A percentile compares a stretch with the other conserved stretches of the same genome.
phyloP scores from a whole-genome alignment of 2,797 vertebrate species.

The Helicolenus hilgendorfi region DNA sequence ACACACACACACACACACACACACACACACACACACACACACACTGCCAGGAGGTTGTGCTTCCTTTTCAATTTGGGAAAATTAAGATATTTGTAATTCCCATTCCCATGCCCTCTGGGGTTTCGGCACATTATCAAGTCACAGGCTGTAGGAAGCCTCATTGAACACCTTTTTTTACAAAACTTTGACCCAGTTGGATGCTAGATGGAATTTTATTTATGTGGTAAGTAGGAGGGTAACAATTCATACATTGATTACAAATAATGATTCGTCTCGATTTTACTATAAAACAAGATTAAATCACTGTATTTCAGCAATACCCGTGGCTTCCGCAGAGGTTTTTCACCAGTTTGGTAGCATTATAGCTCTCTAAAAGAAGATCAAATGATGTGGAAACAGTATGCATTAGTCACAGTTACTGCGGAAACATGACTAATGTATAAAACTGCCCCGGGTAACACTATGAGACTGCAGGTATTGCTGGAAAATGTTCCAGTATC shows the following conservation, averaged over 20 bases:
- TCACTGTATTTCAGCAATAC: background rate
- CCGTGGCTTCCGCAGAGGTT: background rate
- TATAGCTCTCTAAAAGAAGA: background rate
- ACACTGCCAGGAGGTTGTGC: constrained; percentile 15
- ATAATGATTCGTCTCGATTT: background rate
- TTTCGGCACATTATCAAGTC: constrained; percentile 28
- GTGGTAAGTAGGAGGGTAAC: background rate
- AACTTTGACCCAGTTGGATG: constrained; percentile 28
- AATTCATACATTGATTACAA: background rate
- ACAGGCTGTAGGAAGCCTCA: background rate
- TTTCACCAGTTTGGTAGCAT: background rate
- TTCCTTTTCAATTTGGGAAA: constrained; percentile 46
- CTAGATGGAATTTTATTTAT: background rate
- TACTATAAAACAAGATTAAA: background rate
- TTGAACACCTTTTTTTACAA: constrained; percentile 11
- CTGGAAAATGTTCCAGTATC: background rate
- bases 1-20: too few relatives aligned
- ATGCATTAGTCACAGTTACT: background rate
- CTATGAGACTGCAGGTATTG: background rate
- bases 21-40: background rate
- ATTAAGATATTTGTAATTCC: constrained; percentile 44
- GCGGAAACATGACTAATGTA: background rate
- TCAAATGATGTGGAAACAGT: background rate
- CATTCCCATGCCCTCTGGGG: constrained; percentile 9
- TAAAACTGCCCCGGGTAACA: background rate